phyloP scores from a whole-genome alignment of 2,888 invertebrate species.

The Oligia latruncula region DNA sequence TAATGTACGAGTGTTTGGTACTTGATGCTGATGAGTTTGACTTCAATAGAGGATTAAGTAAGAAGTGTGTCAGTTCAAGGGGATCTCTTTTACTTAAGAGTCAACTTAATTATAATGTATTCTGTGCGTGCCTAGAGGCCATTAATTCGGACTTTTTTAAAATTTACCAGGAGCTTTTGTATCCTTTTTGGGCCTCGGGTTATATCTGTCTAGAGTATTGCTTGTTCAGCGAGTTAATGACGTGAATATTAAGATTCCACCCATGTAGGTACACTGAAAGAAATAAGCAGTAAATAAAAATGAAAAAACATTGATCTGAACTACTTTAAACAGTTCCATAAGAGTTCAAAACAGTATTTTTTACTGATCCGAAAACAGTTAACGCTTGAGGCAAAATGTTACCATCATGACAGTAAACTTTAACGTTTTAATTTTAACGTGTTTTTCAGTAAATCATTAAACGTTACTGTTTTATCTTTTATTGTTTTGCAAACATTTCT shows the following conservation, averaged over 20 bases:
- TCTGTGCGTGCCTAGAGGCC: constrained; percentile 18
- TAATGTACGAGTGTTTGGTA: constrained; percentile 37
- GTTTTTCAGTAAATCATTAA: too few species aligned
- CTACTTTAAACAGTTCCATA: too few species aligned
- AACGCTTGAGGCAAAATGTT: too few species aligned
- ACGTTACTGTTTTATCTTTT: too few species aligned
- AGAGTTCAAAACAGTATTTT: too few species aligned
- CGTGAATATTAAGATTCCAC: neutral
- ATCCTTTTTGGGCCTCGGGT: neutral
- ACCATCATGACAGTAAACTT: too few species aligned
- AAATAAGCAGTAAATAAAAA: too few species aligned
- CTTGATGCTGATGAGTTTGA: constrained; percentile 19
- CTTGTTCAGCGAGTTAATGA: neutral
- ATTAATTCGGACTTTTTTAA: constrained; percentile 39
- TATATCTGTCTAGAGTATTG: constrained; percentile 12
- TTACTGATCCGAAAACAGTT: too few species aligned
- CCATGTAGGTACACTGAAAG: too few species aligned
- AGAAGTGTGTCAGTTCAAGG: constrained; percentile 13
- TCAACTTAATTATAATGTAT: constrained; percentile 42
- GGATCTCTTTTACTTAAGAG: constrained; percentile 20
- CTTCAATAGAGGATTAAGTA: neutral
- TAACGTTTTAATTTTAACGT: too few species aligned
- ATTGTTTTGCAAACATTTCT: too few species aligned
- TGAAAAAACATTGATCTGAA: too few species aligned
- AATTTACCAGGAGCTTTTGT: constrained; percentile 1